Base-by-base conservation (phyloP, 2,113 vertebrate genomes). In the Drymodes brunneopygia region DNA sequence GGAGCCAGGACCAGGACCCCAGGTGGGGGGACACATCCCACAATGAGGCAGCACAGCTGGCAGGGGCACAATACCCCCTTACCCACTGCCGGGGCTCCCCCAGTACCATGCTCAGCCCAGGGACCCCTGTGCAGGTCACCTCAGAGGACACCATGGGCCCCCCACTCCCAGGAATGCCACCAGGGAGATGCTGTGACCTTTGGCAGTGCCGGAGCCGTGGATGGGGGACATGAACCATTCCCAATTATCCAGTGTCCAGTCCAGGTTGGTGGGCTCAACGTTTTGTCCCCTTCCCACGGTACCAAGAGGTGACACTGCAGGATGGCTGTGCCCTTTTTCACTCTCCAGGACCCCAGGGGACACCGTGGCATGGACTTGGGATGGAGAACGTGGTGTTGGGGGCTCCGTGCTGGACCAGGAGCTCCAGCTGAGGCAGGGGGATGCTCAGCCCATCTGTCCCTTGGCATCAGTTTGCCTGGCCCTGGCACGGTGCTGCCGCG, bases 71-170 rank as follows among this genome's bases (percentile, higher is more conserved):
- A 74, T 54, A 35, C n/a, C 31, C 47, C 51, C n/a, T 48, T 9
- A 4, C 33, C 33, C 80, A 3, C 27, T 0, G 1, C 19, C 10
- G 0, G 3, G 54, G 21, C 44, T 56, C 15, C 48, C 47, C 3
- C 8, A 3, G 35, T 31, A 48, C 35, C 7, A 0, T 8, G 1
- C 31, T 66, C 31, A 23, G 14, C 40, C 24, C 42, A 1, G 0
- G 38, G 9, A 42, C 20, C 7, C 7, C 56, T 8, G 15, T 15
- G 1, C 29, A 10, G 38, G 48, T 69, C 65, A 61, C 23, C 17
- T 25, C 3, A 0, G 28, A 57, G 40, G 7, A 35, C 51, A 1
- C 1, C 27, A 27, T 7, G 36, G 11, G 2, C 3, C 25, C 17
- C 54, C 19, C 4, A 5, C 10, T 8, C 35, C 57, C 3, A 10